Conservation (phyloP, 2,888 invertebrate species). For the Rhaphigaster nebulosa region DNA sequence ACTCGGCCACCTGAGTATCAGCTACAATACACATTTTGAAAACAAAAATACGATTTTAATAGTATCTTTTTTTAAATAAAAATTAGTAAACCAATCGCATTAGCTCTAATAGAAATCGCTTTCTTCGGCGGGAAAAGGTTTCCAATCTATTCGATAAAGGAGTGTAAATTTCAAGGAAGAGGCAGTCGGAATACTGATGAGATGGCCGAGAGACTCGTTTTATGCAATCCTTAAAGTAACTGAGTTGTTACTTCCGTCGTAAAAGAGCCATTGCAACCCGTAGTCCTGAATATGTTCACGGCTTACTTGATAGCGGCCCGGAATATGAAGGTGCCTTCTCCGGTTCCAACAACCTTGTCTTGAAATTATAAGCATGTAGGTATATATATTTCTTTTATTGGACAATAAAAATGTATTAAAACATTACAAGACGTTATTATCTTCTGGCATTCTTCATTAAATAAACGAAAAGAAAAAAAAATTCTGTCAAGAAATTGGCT, state of each 20-base stretch:
- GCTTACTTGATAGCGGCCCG: background rate
- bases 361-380: background rate
- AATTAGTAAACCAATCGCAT: background rate
- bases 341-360: background rate
- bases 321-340: background rate
- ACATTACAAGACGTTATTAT: no score
- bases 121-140: background rate
- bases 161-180: background rate
- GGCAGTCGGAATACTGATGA: constrained; percentile 3
- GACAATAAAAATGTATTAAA: no score
- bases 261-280: constrained; percentile 3
- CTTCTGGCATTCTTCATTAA: no score
- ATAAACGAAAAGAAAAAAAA: no score
- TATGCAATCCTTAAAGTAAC: constrained; percentile 31
- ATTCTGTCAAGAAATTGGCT: no score
- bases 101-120: background rate
- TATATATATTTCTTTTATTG: no score
- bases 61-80: background rate
- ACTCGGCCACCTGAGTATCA: no score
- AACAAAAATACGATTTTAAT: background rate
- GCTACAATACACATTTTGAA: no score
- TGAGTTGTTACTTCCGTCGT: constrained; percentile 21
- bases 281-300: background rate
- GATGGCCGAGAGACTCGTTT: constrained; percentile 12
- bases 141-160: constrained; percentile 12